Evolutionary conservation across 2,797 vertebrate species (phyloP).

Genomic region (Protonibea diacanthus): DNA sequence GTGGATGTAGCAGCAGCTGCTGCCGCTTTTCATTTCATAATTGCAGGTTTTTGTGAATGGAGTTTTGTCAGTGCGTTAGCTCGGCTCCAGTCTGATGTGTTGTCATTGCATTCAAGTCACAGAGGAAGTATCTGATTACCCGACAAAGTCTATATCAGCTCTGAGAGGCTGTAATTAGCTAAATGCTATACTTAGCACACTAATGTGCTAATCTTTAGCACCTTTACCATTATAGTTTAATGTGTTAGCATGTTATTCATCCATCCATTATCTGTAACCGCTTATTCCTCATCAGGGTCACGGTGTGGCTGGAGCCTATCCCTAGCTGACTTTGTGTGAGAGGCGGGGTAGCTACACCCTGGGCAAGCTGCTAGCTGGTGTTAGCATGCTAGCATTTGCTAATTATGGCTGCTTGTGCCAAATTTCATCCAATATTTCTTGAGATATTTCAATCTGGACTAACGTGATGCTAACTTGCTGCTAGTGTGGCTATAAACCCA

Average conservation of each 20-base stretch:
- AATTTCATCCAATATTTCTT: background rate
- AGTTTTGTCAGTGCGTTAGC: background rate
- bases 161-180: background rate
- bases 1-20: background rate
- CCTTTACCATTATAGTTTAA: too few relatives aligned
- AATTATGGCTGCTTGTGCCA: too few relatives aligned
- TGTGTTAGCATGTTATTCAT: background rate
- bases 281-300: too few relatives aligned
- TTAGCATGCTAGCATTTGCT: background rate
- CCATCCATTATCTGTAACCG: too few relatives aligned
- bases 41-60: background rate
- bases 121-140: background rate
- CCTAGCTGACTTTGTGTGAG: too few relatives aligned
- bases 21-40: slow-evolving; percentile 2
- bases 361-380: too few relatives aligned
- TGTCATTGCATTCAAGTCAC: slow-evolving; percentile 5
- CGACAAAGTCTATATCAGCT: background rate
- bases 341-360: too few relatives aligned
- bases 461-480: background rate
- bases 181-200: background rate
- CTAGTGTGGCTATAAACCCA: background rate
- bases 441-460: background rate
- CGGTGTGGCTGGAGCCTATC: too few relatives aligned
- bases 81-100: background rate
- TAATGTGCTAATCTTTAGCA: background rate